phyloP scores from a whole-genome alignment of 1,140 invertebrate species.

The Diorhabda elongata region DNA sequence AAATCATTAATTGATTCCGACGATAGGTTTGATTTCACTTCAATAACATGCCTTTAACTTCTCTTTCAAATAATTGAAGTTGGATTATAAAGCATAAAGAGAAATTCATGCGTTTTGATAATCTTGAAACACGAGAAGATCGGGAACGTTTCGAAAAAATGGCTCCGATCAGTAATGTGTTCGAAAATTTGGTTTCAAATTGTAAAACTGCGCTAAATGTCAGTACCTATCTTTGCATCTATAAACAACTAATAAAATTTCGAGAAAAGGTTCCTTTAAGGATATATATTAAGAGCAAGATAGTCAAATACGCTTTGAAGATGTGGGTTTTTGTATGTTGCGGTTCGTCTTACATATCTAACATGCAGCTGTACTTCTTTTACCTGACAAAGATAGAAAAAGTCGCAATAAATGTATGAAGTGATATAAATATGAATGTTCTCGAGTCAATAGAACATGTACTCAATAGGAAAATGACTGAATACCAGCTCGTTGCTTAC shows the following conservation, averaged over 20 bases:
- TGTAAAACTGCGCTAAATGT: background rate
- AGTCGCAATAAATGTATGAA: too few relatives aligned
- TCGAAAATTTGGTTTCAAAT: background rate
- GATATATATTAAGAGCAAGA: constrained; percentile 20
- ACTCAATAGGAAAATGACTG: too few relatives aligned
- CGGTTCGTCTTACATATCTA: background rate
- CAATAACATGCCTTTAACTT: too few relatives aligned
- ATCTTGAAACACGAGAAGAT: background rate
- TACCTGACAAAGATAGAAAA: background rate
- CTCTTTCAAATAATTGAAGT: too few relatives aligned
- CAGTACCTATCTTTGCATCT: background rate
- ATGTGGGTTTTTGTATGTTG: background rate
- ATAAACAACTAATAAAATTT: constrained; percentile 10
- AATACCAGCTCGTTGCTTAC: too few relatives aligned
- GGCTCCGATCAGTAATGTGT: background rate
- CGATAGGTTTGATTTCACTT: too few relatives aligned
- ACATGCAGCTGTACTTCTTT: background rate
- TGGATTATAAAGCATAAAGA: too few relatives aligned
- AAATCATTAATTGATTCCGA: too few relatives aligned
- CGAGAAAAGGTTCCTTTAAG: constrained; percentile 14
- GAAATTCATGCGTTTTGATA: too few relatives aligned
- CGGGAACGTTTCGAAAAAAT: constrained; percentile 1
- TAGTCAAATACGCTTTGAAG: constrained; percentile 10
- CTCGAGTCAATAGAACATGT: too few relatives aligned
- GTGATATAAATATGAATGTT: too few relatives aligned